phyloP scores from a whole-genome alignment of 2,888 invertebrate genomes.

The Eretmocerus hayati region DNA sequence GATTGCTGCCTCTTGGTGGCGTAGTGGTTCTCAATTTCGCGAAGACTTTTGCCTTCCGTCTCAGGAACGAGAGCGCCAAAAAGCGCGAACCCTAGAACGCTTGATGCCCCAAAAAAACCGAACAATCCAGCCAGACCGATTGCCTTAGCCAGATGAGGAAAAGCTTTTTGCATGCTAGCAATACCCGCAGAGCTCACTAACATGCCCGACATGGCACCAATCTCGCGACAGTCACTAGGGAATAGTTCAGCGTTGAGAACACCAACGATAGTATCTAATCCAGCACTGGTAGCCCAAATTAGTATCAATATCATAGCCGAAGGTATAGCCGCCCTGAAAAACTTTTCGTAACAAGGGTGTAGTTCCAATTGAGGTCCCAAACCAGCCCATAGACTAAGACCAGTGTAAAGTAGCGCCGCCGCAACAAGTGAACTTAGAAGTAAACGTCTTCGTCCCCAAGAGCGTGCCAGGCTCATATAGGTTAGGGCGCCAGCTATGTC shows the following conservation, averaged over 20 bases:
- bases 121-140: background rate
- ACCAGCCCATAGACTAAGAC: background rate
- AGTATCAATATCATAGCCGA: background rate
- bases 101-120: background rate
- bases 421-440: background rate
- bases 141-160: background rate
- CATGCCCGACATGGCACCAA: background rate
- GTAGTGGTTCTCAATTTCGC: background rate
- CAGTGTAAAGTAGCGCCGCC: background rate
- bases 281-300: background rate
- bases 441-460: background rate
- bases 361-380: background rate
- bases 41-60: background rate
- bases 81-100: background rate
- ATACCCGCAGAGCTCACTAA: background rate
- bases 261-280: background rate
- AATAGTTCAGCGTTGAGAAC: constrained; percentile 1
- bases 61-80: background rate
- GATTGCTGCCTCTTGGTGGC: background rate
- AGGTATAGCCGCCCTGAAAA: background rate
- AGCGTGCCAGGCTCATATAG: background rate
- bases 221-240: background rate
- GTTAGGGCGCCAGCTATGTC: background rate
- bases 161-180: background rate
- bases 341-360: background rate